These are phyloP conservation scores for Empidonax alnorum DNA, from an alignment of 2,113 vertebrate species.

Conservation along the genomic window DNA sequence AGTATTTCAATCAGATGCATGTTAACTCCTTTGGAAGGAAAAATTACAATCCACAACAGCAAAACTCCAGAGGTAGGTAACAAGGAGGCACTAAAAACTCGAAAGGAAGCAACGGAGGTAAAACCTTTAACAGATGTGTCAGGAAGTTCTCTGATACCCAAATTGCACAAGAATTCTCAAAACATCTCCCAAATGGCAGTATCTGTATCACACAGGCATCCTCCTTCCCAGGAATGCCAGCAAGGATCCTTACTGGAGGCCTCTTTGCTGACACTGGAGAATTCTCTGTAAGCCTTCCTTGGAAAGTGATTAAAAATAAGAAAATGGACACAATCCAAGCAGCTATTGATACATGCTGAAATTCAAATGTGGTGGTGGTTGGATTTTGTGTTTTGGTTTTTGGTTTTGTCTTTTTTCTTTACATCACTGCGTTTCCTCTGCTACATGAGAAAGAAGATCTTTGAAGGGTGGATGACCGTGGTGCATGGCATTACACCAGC, in stretches of 20 bases:
- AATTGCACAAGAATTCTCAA: neutral
- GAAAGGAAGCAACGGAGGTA: neutral
- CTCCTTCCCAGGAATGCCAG: neutral
- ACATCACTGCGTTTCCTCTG: neutral
- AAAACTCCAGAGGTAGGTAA: neutral
- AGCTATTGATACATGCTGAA: neutral
- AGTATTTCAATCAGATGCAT: neutral
- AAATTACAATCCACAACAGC: neutral
- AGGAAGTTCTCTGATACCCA: slow-evolving; percentile 29
- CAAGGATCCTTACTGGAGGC: neutral
- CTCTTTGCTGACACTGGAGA: neutral
- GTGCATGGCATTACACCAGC: neutral
- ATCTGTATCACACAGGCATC: neutral
- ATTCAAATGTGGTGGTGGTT: neutral
- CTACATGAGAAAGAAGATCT: neutral
- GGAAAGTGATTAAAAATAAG: neutral
- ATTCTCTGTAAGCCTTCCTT: rapidly evolving
- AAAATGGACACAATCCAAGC: neutral
- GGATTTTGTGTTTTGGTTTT: neutral
- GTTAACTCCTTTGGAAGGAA: neutral
- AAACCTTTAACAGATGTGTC: slow-evolving; percentile 15
- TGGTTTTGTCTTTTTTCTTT: neutral
- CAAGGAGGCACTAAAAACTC: neutral
- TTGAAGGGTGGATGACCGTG: neutral
- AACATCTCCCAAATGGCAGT: neutral